Conservation (phyloP, 2,797 vertebrate species). For the Aphelocoma californica region DNA sequence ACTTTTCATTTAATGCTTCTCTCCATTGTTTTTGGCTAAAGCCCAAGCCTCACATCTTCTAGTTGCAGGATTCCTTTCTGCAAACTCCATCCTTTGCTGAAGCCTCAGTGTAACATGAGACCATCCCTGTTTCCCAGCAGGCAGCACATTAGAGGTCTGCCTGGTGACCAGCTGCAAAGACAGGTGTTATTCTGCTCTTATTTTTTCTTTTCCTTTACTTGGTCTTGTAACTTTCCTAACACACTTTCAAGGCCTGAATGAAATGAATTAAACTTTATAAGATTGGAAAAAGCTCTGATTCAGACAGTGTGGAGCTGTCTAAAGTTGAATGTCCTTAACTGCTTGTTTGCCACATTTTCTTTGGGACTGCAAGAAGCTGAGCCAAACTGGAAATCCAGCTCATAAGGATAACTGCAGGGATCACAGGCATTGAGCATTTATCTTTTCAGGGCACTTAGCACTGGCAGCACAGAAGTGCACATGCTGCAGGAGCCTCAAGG, state of each 20-base stretch:
- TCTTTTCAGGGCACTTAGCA: background rate
- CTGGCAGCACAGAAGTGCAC: background rate
- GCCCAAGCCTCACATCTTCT: constrained; percentile 79
- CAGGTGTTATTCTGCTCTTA: constrained; percentile 73
- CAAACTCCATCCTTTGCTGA: constrained; percentile 65
- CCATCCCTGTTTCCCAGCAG: constrained; percentile 66
- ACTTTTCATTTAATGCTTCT: constrained; percentile 73
- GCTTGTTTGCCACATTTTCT: background rate
- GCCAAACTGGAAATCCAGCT: background rate
- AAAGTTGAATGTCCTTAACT: background rate
- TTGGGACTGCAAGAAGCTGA: background rate
- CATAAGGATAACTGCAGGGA: background rate
- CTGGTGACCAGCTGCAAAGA: constrained; percentile 76
- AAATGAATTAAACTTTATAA: constrained; percentile 5
- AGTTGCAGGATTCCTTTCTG: constrained; percentile 76
- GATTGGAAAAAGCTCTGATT: background rate
- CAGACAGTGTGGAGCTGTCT: background rate
- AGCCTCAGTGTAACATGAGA: constrained; percentile 72
- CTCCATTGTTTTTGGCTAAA: constrained; percentile 75
- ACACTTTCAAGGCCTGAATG: constrained; percentile 4
- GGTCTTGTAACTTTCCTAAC: constrained; percentile 40
- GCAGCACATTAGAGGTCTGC: constrained; percentile 70
- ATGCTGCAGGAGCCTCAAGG: background rate
- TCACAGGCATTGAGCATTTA: background rate
- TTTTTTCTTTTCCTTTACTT: constrained; percentile 50